Conservation (phyloP, 2,888 invertebrate genomes). For the Lasioglossum leucozonium region DNA sequence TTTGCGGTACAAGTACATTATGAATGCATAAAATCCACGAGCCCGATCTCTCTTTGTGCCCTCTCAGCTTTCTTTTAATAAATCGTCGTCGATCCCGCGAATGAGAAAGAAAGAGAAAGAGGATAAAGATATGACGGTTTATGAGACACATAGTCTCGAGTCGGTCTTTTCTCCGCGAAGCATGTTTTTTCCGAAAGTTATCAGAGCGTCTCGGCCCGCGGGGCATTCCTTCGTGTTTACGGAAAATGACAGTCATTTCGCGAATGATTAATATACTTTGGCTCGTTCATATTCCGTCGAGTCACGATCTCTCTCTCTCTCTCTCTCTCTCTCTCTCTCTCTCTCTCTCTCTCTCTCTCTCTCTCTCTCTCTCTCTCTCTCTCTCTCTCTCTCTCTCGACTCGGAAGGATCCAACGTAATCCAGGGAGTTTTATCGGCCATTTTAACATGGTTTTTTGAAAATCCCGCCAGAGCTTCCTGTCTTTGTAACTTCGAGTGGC, state of each 20-base stretch:
- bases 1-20: neutral
- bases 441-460: conserved; percentile 11
- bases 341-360: neutral
- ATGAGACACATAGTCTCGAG: neutral
- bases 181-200: neutral
- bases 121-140: neutral
- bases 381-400: neutral
- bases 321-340: neutral
- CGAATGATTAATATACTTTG: neutral
- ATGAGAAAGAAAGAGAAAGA: neutral
- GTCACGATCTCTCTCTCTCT: neutral
- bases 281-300: neutral
- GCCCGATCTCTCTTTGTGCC: neutral
- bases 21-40: neutral
- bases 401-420: neutral
- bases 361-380: neutral
- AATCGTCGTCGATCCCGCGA: neutral
- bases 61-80: neutral
- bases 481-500: neutral
- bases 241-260: conserved; percentile 1
- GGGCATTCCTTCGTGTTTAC: neutral
- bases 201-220: conserved; percentile 3
- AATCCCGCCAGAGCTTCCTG: neutral
- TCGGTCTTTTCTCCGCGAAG: neutral
- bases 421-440: conserved; percentile 16